A percentile compares a stretch with the other conserved stretches of the same genome.
These are phyloP conservation scores for Tor tambroides DNA, from an alignment of 2,113 vertebrate species.

Conservation along the genomic window DNA sequence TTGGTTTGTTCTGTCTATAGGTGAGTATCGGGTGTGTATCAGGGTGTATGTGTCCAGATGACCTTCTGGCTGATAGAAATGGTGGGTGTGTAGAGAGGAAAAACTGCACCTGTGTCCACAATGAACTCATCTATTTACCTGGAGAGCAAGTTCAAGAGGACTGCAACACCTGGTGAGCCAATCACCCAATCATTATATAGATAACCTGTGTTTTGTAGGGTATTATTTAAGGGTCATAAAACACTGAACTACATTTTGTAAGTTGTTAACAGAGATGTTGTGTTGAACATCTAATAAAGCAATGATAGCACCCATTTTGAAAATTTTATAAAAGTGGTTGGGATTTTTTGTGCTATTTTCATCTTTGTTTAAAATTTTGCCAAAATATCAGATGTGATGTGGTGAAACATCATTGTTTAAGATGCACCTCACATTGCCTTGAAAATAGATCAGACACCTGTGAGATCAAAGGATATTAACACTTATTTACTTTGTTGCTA, in stretches of 20 bases:
- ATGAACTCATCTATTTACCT: slow-evolving; percentile 75
- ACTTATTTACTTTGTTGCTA: too few species aligned
- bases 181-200: background rate
- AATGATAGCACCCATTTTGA: too few species aligned
- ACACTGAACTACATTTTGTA: too few species aligned
- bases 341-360: too few species aligned
- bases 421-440: too few species aligned
- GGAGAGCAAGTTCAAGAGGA: slow-evolving; percentile 79
- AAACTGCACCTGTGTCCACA: slow-evolving; percentile 85
- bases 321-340: too few species aligned
- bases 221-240: background rate
- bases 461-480: too few species aligned
- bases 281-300: too few species aligned
- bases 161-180: slow-evolving; percentile 88
- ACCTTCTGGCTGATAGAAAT: slow-evolving; percentile 77
- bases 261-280: too few species aligned
- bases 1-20: slow-evolving; percentile 64
- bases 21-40: slow-evolving; percentile 80
- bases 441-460: too few species aligned
- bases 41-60: slow-evolving; percentile 87
- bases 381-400: background rate
- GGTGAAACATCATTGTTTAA: background rate
- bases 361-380: too few species aligned
- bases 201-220: background rate
- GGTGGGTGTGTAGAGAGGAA: slow-evolving; percentile 80